Conservation (phyloP, 1,140 invertebrate genomes). For the Lutraria rhynchaena region DNA sequence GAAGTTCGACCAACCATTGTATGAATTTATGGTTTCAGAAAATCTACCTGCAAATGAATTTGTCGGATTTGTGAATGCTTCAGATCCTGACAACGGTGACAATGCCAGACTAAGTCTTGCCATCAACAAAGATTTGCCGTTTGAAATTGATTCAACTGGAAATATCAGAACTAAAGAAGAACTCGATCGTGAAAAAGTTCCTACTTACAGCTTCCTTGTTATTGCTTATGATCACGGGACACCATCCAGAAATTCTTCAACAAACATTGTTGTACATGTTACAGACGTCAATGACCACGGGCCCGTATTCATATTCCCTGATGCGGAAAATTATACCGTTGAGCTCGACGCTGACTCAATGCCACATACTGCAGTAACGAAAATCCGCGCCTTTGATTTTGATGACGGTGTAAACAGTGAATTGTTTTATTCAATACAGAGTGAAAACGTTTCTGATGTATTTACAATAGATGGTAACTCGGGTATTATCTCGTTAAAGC, state of each 20-base stretch:
- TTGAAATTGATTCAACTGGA: slow-evolving; percentile 83
- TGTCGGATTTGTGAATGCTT: slow-evolving; percentile 91
- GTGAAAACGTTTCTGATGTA: slow-evolving; percentile 65
- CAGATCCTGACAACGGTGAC: slow-evolving; percentile 93
- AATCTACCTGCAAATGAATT: slow-evolving; percentile 88
- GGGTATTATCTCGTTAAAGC: slow-evolving; percentile 65
- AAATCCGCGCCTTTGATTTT: slow-evolving; percentile 69
- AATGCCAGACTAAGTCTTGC: slow-evolving; percentile 89
- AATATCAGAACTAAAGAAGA: slow-evolving; percentile 86
- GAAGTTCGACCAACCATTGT: slow-evolving; percentile 67
- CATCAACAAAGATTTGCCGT: slow-evolving; percentile 62
- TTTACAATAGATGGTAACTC: slow-evolving; percentile 66
- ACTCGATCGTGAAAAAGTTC: slow-evolving; percentile 92
- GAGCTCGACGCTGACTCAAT: slow-evolving; percentile 62
- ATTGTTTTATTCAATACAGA: slow-evolving; percentile 66
- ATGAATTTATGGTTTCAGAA: slow-evolving; percentile 85
- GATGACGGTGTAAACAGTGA: slow-evolving; percentile 73
- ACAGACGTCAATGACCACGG: slow-evolving; percentile 96
- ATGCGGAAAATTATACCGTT: slow-evolving; percentile 71
- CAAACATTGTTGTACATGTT: slow-evolving; percentile 67
- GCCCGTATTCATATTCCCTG: slow-evolving; percentile 84
- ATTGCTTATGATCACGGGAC: slow-evolving; percentile 88
- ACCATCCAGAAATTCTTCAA: slow-evolving; percentile 77
- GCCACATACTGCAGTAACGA: slow-evolving; percentile 66
- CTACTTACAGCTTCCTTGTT: slow-evolving; percentile 89